Base-by-base conservation (phyloP, 2,113 vertebrate species). In the Camelus bactrianus region DNA sequence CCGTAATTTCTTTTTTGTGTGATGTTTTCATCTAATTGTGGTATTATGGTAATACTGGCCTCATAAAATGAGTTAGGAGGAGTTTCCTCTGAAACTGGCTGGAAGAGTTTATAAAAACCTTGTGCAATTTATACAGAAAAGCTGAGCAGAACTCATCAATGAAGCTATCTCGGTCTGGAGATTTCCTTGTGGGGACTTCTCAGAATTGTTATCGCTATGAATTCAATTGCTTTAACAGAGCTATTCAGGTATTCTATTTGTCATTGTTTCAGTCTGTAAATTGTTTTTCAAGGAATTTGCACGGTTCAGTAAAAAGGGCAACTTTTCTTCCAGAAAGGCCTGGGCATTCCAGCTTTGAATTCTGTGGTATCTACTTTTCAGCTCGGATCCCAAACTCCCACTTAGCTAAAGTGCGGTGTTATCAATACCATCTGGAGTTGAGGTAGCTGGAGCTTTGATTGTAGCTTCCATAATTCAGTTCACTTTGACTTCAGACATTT, bases 11-110 rank as follows among this genome's bases (percentile, higher is more conserved):
- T 58, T 42, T 48, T 81, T 52, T 50, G 28, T 50, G 28, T 50
- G 16, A 92, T 86, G 8, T 32, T 19, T 80, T 88, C 76, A 22
- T 87, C 28, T 92, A 85, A 32, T 72, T 84, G 93, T 91, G 48
- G 3, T 65, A 48, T 65, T 7, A 8, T 64, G 35, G 1, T 69
- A 58, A 19, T 17, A 3, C 28, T 82, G 69, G 14, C 3, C 7
- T 87, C 50, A 75, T 28, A 60, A 62, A 77, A 77, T 12, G 8
- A 65, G 10, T 50, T 70, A 12, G 17, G 32, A 75, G 60, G 28
- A 42, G 17, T 82, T 89, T 89, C 14, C 5, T 88, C 87, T 30
- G 38, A 42, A 42, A 81, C 48, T 96, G 89, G 85, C 16, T 77
- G 42, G 82, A 86, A 81, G 14, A 77, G 11, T 79, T 64, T 88